Conservation (phyloP, 1,140 invertebrate species). For the Scaptomyza montana region DNA sequence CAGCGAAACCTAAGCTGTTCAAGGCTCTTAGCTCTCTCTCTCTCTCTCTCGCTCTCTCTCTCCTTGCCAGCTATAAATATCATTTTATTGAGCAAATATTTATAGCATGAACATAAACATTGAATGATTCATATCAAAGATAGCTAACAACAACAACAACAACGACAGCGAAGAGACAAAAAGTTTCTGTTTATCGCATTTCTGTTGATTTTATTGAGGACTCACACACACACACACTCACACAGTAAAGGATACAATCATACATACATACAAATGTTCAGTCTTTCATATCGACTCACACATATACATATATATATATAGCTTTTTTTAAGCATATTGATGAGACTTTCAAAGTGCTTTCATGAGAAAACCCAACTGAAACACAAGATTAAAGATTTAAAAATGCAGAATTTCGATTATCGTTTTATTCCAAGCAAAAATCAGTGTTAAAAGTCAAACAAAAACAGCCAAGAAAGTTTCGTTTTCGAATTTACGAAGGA, state of each 20-base stretch:
- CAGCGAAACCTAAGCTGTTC: not conserved
- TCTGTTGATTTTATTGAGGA: not conserved
- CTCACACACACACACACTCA: not conserved
- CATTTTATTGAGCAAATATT: slow-evolving; percentile 28
- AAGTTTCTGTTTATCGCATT: slow-evolving; percentile 24
- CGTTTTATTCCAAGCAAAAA: too few relatives aligned
- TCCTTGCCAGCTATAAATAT: slow-evolving; percentile 20
- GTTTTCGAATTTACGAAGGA: too few relatives aligned
- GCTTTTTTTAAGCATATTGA: slow-evolving; percentile 2
- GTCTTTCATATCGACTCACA: not conserved
- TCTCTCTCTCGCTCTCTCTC: not conserved
- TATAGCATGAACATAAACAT: slow-evolving; percentile 2
- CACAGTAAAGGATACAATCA: slow-evolving; percentile 21
- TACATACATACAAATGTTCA: slow-evolving; percentile 28
- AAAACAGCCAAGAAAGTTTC: too few relatives aligned
- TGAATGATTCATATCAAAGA: slow-evolving; percentile 24
- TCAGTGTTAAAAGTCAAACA: too few relatives aligned
- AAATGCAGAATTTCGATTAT: too few relatives aligned
- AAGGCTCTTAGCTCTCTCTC: slow-evolving; percentile 5
- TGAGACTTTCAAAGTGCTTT: not conserved
- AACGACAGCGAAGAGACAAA: not conserved
- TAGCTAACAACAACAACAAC: slow-evolving; percentile 14
- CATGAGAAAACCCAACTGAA: not conserved
- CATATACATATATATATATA: not conserved
- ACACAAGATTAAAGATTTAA: too few relatives aligned